These are phyloP conservation scores for Drosophila colorata DNA, from an alignment of 2,888 invertebrate genomes.

Conservation along the genomic window DNA sequence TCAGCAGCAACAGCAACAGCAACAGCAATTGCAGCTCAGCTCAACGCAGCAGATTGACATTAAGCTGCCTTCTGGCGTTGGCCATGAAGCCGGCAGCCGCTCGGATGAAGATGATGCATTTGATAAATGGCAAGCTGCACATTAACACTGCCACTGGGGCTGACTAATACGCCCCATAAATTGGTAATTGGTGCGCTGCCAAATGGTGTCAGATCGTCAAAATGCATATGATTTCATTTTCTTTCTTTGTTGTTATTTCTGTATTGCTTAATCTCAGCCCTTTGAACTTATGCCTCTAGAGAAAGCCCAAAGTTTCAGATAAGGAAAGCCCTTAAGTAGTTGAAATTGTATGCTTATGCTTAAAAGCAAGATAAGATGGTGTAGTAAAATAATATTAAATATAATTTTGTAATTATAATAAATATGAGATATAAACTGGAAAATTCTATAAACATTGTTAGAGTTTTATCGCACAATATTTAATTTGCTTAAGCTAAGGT, in stretches of 20 bases:
- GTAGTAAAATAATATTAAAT: neutral
- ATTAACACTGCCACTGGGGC: constrained; percentile 46
- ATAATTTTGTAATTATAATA: no score
- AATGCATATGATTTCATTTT: constrained; percentile 27
- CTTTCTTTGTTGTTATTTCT: constrained; percentile 4
- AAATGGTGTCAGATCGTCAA: constrained; percentile 30
- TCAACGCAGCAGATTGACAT: constrained; percentile 66
- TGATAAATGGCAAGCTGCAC: constrained; percentile 58
- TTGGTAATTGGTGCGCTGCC: constrained; percentile 35
- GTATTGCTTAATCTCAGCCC: constrained; percentile 8
- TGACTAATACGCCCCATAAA: constrained; percentile 42
- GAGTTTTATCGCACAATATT: no score
- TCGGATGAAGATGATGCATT: constrained; percentile 46
- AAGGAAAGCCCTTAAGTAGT: neutral
- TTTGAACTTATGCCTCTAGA: constrained; percentile 1
- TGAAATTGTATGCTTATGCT: neutral
- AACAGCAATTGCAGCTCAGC: constrained; percentile 45
- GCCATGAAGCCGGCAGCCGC: constrained; percentile 44
- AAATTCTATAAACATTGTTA: no score
- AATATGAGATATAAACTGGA: no score
- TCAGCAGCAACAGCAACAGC: constrained; percentile 28
- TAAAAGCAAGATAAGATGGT: neutral
- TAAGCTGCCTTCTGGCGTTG: constrained; percentile 62
- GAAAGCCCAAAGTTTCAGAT: neutral
- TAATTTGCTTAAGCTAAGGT: no score